A percentile compares a stretch with the other conserved stretches of the same genome.
These are phyloP conservation scores for Cybosia mesomella DNA, from an alignment of 2,888 invertebrate species.

Conservation along the genomic window DNA sequence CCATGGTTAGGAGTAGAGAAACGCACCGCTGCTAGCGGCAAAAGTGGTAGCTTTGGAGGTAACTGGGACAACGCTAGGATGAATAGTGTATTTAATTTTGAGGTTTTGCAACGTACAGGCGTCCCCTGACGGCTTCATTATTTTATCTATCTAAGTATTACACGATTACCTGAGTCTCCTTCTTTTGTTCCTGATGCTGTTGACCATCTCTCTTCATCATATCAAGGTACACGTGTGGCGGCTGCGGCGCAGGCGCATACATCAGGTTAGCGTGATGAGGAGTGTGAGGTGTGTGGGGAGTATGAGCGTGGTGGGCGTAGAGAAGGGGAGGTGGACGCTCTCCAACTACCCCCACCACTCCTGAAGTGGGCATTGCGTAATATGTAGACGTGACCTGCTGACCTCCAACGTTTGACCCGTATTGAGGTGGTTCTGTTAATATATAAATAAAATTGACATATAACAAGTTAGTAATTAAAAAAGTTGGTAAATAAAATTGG, in stretches of 20 bases:
- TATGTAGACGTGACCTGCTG: constrained; percentile 71
- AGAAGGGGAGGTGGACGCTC: constrained; percentile 78
- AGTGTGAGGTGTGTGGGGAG: constrained; percentile 71
- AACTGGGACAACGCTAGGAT: too few relatives aligned
- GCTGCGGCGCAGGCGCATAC: constrained; percentile 78
- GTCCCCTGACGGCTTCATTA: background rate
- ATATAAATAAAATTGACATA: background rate
- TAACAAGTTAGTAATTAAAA: too few relatives aligned
- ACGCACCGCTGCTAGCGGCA: too few relatives aligned
- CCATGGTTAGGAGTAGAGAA: too few relatives aligned
- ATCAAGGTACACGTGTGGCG: constrained; percentile 76
- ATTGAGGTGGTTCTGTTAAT: constrained; percentile 73
- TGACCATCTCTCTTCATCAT: constrained; percentile 79
- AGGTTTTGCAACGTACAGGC: background rate
- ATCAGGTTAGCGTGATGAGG: constrained; percentile 72
- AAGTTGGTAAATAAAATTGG: too few relatives aligned
- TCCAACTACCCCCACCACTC: constrained; percentile 76
- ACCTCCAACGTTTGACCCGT: constrained; percentile 72
- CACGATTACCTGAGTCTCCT: constrained; percentile 72
- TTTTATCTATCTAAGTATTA: background rate
- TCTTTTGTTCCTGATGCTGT: constrained; percentile 76
- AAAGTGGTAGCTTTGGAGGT: too few relatives aligned
- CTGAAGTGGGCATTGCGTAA: constrained; percentile 78
- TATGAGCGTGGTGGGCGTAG: constrained; percentile 79
- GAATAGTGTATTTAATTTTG: background rate